A percentile compares a stretch with the other conserved stretches of the same genome.
phyloP scores from a whole-genome alignment of 2,113 vertebrate species.

The Scomber scombrus region DNA sequence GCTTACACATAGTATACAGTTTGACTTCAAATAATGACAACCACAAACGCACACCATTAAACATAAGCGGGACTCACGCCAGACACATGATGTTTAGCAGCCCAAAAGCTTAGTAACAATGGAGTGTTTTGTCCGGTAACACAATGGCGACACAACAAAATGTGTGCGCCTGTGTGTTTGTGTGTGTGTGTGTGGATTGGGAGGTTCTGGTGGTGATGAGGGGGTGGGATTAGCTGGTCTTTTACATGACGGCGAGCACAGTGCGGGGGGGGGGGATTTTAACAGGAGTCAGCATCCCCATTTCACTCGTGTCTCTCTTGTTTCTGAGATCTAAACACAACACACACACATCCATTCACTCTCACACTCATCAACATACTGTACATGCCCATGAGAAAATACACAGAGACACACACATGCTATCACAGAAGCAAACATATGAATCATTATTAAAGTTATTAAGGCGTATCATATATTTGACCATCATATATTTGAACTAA shows the following conservation, averaged over 20 bases:
- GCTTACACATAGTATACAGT: not conserved
- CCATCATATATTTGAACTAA: no score
- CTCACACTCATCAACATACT: not conserved
- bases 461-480: no score
- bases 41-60: conserved; percentile 12
- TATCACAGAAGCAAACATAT: no score
- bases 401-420: not conserved
- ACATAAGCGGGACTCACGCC: conserved; percentile 44
- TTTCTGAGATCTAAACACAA: not conserved
- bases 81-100: conserved; percentile 27
- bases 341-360: not conserved
- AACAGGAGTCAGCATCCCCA: conserved; percentile 38
- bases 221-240: conserved; percentile 38
- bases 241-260: conserved; percentile 4
- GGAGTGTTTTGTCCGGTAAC: conserved; percentile 7
- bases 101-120: not conserved
- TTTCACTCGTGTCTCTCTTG: not conserved
- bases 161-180: not conserved
- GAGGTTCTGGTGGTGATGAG: not conserved
- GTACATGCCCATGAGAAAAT: no score
- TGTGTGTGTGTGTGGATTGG: not conserved
- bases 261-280: conserved; percentile 26
- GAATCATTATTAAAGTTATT: no score
- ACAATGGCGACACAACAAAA: not conserved
- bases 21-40: not conserved